Conservation (phyloP, 2,113 vertebrate species). For the Microcebus griseorufus region DNA sequence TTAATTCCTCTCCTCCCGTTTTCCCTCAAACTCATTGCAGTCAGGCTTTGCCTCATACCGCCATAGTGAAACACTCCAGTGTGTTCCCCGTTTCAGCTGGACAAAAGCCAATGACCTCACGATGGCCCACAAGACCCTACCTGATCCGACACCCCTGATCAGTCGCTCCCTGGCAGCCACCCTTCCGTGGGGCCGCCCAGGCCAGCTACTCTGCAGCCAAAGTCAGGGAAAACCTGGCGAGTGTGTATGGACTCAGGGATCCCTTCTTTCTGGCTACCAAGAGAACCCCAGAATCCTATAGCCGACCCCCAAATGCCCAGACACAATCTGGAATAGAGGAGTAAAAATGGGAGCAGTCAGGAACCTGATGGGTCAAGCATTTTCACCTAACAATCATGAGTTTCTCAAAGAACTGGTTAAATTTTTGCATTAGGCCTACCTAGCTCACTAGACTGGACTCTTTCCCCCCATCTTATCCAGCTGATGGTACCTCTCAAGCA, state of each 20-base stretch:
- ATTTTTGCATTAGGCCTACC: not conserved
- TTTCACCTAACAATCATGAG: not conserved
- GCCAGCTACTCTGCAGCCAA: not conserved
- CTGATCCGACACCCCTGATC: accelerated
- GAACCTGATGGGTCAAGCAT: not conserved
- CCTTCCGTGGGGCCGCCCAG: not conserved
- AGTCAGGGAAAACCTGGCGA: not conserved
- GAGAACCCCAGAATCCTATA: not conserved
- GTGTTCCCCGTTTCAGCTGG: not conserved
- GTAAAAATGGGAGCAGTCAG: not conserved
- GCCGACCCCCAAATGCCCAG: not conserved
- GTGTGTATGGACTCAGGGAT: not conserved
- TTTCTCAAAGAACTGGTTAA: not conserved
- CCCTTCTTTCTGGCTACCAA: not conserved
- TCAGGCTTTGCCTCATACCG: not conserved
- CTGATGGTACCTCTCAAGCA: not conserved
- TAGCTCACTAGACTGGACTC: not conserved
- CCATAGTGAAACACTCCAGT: accelerated
- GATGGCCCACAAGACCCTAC: accelerated
- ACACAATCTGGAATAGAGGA: not conserved
- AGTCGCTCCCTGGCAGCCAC: too few relatives aligned
- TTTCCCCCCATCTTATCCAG: not conserved
- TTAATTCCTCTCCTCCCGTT: not conserved
- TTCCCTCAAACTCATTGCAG: not conserved
- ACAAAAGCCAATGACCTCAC: not conserved